Percentiles rank a stretch among this genome's conserved stretches.
Conservation (phyloP, 1,140 invertebrate species). For the Drosophila orena region DNA sequence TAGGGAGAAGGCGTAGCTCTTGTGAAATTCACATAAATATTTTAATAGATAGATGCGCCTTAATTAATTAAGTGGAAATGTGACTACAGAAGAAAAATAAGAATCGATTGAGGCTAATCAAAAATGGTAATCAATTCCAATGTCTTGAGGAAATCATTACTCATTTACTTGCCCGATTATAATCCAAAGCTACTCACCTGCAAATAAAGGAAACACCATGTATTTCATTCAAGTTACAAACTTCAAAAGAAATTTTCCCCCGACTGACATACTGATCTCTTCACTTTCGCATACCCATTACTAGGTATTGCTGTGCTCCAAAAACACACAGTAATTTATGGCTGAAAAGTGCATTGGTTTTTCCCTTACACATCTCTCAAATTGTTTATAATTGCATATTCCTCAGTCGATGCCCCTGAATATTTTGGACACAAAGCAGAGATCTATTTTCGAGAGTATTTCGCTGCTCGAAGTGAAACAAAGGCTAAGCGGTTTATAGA, state of each 20-base stretch:
- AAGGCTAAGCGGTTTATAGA: conserved; percentile 46
- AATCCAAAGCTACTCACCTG: background rate
- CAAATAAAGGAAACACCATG: background rate
- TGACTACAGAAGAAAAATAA: background rate
- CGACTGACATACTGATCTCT: too few relatives aligned
- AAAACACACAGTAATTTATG: conserved; percentile 3
- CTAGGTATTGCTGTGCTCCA: background rate
- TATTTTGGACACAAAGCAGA: conserved; percentile 60
- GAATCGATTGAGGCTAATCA: background rate
- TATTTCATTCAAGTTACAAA: too few relatives aligned
- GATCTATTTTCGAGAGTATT: conserved; percentile 26
- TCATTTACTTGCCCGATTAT: background rate
- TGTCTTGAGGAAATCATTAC: too few relatives aligned
- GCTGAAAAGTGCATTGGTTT: conserved; percentile 7
- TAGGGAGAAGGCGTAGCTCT: background rate
- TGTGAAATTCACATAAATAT: conserved; percentile 6
- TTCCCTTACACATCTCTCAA: conserved; percentile 23
- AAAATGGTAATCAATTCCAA: too few relatives aligned
- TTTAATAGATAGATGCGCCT: background rate
- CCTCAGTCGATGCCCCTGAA: conserved; percentile 12
- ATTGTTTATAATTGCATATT: conserved; percentile 46
- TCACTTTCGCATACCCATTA: background rate
- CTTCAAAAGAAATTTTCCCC: too few relatives aligned
- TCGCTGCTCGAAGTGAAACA: conserved; percentile 30
- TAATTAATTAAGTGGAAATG: conserved; percentile 15